Conservation (phyloP, 1,140 invertebrate genomes). For the Pogonognathellus flavescens region DNA sequence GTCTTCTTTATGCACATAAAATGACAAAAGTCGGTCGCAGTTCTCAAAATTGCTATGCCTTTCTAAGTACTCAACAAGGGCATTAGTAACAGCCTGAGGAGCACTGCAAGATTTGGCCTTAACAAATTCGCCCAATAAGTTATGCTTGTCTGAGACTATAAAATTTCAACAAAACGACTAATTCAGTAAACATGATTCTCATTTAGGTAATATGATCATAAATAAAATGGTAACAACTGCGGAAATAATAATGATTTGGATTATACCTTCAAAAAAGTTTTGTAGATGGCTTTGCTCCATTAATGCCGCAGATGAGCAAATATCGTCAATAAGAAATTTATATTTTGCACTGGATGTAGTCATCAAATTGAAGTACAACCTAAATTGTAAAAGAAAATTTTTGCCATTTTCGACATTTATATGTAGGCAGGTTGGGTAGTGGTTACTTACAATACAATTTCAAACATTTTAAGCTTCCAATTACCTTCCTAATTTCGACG, state of each 20-base stretch:
- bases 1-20: slow-evolving; percentile 51
- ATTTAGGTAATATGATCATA: slow-evolving; percentile 1
- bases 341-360: slow-evolving; percentile 1
- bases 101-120: slow-evolving; percentile 26
- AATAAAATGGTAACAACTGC: too few relatives aligned
- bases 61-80: slow-evolving; percentile 48
- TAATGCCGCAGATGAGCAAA: slow-evolving; percentile 22
- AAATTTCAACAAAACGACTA: background rate
- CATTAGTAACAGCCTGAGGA: background rate
- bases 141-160: slow-evolving; percentile 40
- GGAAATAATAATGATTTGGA: background rate
- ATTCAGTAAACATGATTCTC: background rate
- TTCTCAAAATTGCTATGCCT: slow-evolving; percentile 51
- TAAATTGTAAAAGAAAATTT: background rate
- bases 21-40: slow-evolving; percentile 40
- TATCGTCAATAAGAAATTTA: slow-evolving; percentile 26
- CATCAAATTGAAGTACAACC: slow-evolving; percentile 56
- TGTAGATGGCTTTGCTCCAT: slow-evolving; percentile 15
- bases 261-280: slow-evolving; percentile 62
- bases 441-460: too few relatives aligned
- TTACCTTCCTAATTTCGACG: slow-evolving; percentile 58
- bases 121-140: slow-evolving; percentile 56
- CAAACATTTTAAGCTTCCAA: too few relatives aligned
- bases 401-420: too few relatives aligned
- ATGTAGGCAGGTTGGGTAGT: too few relatives aligned